Percentiles rank a stretch among this genome's conserved stretches.
phyloP scores from a whole-genome alignment of 2,888 invertebrate species.

The Agonopterix alstromeriana region DNA sequence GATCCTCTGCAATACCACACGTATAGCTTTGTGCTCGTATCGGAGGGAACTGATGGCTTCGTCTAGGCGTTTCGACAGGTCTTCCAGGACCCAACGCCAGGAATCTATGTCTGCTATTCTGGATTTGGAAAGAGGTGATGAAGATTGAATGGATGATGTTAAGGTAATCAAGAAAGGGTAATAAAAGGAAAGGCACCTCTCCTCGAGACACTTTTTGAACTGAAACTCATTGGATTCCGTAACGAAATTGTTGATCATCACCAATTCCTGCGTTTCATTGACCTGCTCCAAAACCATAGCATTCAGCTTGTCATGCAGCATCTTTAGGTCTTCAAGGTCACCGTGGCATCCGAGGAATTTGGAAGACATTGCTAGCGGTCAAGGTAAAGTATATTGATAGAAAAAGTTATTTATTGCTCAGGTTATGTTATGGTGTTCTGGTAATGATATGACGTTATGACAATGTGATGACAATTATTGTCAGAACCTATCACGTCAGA shows the following conservation, averaged over 20 bases:
- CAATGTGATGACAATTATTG: too few relatives aligned
- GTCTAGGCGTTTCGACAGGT: constrained; percentile 46
- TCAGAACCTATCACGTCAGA: too few relatives aligned
- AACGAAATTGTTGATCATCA: constrained; percentile 52
- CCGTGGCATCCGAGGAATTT: constrained; percentile 37
- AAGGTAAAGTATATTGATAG: too few relatives aligned
- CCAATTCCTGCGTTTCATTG: constrained; percentile 50
- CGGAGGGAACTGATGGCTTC: constrained; percentile 39
- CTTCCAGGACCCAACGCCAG: constrained; percentile 63
- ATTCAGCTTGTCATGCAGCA: constrained; percentile 37
- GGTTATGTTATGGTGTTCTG: too few relatives aligned
- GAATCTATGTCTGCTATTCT: constrained; percentile 61
- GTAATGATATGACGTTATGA: too few relatives aligned
- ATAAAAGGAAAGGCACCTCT: constrained; percentile 29
- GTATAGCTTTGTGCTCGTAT: constrained; percentile 50
- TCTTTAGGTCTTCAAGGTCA: constrained; percentile 30
- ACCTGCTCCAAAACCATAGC: constrained; percentile 49
- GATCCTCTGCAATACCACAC: constrained; percentile 46
- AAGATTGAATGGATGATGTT: too few relatives aligned
- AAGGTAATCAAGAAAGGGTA: too few relatives aligned
- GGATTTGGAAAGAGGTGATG: neutral
- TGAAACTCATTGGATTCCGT: constrained; percentile 51
- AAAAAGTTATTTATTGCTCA: too few relatives aligned
- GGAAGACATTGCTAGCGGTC: too few relatives aligned
- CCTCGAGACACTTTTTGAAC: constrained; percentile 44